Evolutionary conservation across 2,888 invertebrate species (phyloP).

Genomic region (Drosophila crucigera): DNA sequence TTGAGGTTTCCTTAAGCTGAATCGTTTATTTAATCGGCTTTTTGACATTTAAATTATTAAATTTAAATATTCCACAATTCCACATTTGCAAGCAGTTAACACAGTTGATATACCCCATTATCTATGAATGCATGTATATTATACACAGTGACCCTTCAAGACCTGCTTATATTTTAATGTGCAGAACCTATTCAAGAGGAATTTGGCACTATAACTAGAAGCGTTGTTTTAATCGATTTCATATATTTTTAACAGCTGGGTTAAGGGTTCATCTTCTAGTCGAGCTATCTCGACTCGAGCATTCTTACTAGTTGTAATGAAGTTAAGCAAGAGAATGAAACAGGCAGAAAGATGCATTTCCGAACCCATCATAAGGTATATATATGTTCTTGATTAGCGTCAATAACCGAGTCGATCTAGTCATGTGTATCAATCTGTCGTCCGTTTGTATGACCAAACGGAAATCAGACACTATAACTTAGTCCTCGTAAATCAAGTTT

Average conservation of each 20-base stretch:
- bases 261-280: neutral
- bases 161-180: too few species aligned
- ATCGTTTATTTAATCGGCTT: neutral
- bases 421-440: neutral
- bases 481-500: neutral
- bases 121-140: too few species aligned
- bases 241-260: neutral
- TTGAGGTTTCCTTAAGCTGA: neutral
- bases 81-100: too few species aligned
- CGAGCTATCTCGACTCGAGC: neutral
- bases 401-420: neutral
- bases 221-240: neutral
- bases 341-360: neutral
- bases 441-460: neutral
- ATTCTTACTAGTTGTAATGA: neutral
- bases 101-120: too few species aligned
- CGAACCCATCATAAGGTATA: neutral
- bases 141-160: too few species aligned
- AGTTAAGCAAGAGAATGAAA: neutral
- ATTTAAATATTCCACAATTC: too few species aligned
- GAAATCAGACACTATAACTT: neutral
- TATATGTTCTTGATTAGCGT: neutral
- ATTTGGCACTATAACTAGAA: neutral
- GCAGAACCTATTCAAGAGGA: neutral
- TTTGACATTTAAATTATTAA: neutral